These are phyloP conservation scores for Latrodectus elegans DNA, from an alignment of 2,888 invertebrate genomes.

Conservation along the genomic window DNA sequence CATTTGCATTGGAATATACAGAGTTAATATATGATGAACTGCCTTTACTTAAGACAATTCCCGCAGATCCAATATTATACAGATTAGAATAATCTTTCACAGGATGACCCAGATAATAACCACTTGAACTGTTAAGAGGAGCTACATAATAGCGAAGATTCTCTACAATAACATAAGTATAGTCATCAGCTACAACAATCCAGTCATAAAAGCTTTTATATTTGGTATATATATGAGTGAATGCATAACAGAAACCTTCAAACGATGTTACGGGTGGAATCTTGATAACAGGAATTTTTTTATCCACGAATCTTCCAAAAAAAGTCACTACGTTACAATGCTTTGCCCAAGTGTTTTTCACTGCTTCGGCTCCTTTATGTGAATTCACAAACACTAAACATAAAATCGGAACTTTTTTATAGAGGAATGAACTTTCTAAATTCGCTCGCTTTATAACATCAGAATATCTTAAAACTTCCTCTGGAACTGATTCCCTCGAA, in stretches of 20 bases:
- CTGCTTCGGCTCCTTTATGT: slow-evolving; percentile 69
- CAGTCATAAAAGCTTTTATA: slow-evolving; percentile 70
- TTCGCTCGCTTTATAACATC: not conserved
- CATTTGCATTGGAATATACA: slow-evolving; percentile 43
- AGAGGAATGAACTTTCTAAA: slow-evolving; percentile 62
- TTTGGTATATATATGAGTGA: slow-evolving; percentile 68
- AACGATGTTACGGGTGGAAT: slow-evolving; percentile 70
- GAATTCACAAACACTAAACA: slow-evolving; percentile 71
- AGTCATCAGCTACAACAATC: slow-evolving; percentile 71
- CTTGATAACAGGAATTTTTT: slow-evolving; percentile 70
- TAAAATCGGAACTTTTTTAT: slow-evolving; percentile 66
- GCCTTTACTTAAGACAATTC: slow-evolving; percentile 71
- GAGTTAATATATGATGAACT: slow-evolving; percentile 59
- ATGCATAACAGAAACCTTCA: slow-evolving; percentile 70
- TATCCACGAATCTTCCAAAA: slow-evolving; percentile 71
- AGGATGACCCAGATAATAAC: slow-evolving; percentile 72
- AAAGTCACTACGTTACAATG: slow-evolving; percentile 71
- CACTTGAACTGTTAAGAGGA: slow-evolving; percentile 68
- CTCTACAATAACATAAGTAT: slow-evolving; percentile 71
- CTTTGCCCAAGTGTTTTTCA: slow-evolving; percentile 71
- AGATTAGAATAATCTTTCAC: slow-evolving; percentile 70
- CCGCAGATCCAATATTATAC: slow-evolving; percentile 72
- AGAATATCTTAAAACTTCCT: slow-evolving; percentile 64
- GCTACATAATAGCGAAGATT: slow-evolving; percentile 72
- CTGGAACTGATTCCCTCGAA: slow-evolving; percentile 38